Evolutionary conservation across 2,113 vertebrate species (phyloP).

Genomic region (Stigmatopora argus): DNA sequence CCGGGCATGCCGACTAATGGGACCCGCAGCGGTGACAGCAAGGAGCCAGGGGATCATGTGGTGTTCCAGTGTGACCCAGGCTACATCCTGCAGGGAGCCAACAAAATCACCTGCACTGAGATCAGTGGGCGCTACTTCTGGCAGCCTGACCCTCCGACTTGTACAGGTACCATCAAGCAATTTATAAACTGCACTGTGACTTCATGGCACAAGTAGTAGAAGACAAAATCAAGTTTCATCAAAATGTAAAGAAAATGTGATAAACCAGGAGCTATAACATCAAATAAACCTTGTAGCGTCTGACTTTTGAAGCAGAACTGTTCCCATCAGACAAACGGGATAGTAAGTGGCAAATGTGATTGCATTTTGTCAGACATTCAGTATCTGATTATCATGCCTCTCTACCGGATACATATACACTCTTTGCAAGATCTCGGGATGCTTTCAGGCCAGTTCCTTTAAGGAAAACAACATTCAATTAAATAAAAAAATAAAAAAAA

Average conservation of each 20-base stretch:
- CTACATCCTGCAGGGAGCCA: conserved; percentile 84
- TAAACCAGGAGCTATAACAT: not conserved
- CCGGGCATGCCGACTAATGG: conserved; percentile 92
- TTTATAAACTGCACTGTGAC: not conserved
- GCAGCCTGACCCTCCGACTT: conserved; percentile 92
- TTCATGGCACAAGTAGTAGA: not conserved
- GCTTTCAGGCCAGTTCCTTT: conserved; percentile 17
- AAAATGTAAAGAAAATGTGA: not conserved
- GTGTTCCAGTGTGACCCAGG: conserved; percentile 93
- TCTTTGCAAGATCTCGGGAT: conserved; percentile 10
- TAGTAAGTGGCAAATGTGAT: conserved; percentile 43
- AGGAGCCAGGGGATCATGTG: conserved; percentile 85
- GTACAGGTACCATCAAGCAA: conserved; percentile 71
- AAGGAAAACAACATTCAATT: conserved; percentile 16
- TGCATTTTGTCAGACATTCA: conserved; percentile 21
- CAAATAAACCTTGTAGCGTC: not conserved
- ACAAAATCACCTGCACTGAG: conserved; percentile 89
- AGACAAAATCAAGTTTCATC: not conserved
- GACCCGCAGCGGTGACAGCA: conserved; percentile 87
- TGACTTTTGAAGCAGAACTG: conserved; percentile 20
- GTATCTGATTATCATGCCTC: conserved; percentile 38
- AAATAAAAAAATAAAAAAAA: conserved; percentile 39
- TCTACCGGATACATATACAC: conserved; percentile 22
- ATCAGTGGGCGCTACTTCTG: conserved; percentile 94
- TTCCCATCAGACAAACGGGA: conserved; percentile 45